Base-by-base conservation (phyloP, 2,888 invertebrate species). In the Torymus auratus region DNA sequence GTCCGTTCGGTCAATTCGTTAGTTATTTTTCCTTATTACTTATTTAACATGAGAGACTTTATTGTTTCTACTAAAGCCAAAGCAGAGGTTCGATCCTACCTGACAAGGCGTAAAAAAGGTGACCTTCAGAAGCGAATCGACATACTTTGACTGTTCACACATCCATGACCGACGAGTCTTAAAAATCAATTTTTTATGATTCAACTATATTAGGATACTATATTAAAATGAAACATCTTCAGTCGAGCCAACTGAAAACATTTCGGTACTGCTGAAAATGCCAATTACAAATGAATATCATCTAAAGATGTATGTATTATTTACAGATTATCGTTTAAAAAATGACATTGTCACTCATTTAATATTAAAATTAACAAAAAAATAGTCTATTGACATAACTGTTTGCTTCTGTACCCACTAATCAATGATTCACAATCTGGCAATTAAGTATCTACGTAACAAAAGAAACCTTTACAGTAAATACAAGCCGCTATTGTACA, bases 101-200 rank as follows among this genome's bases (percentile, higher is more conserved):
- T 61, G 50, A 23, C 11, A 15, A 61, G 20, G 61, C 52, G 41
- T 14, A 71, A 70, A 78, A 64, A 41, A 41, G 41, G 17, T 70
- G 23, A 5, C 50, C 41, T 68, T 67, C 77, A 15, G 15, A 61
- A 62, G 41, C 4, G 23, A 67, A 78, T 61, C 67, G 20, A 72
- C 72, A 15, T 62, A 69, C 58, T 77, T 78, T 60, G 74, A 64
- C 75, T 55, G 17, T 20, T 78, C 52, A 17, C 55, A 65, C 11
- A 56, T 69, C 17, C 55, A 23, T 70, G 64, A 20, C 56, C 60
- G 58, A 71, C 60, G 50, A 71, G 60, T 71, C 65, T 75, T 14
- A 50, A 76, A 81, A 77, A 81, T 77, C 62, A 77, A 75, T 77
- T 62, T 73, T 72, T 67, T 28, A 70, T 41, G 41, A 53, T 64